These are phyloP conservation scores for Criorhina ranunculi DNA, from an alignment of 2,888 invertebrate genomes.

Conservation along the genomic window DNA sequence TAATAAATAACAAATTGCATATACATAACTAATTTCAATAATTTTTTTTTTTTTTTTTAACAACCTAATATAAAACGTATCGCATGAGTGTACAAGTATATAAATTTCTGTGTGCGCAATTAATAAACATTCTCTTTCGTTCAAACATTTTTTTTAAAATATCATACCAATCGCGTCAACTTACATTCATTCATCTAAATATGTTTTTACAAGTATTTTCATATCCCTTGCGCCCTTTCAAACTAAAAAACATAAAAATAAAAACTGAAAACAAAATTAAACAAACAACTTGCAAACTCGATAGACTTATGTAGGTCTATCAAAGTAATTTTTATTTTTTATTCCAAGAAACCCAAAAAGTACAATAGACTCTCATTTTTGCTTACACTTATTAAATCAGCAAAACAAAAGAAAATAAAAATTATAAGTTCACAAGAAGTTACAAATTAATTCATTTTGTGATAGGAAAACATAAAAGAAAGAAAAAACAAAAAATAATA, in stretches of 20 bases:
- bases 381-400: no score
- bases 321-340: conserved; percentile 19
- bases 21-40: conserved; percentile 19
- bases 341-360: conserved; percentile 15
- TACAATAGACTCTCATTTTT: neutral
- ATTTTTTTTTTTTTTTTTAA: conserved; percentile 10
- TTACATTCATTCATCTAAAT: conserved; percentile 57
- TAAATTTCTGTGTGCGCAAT: conserved; percentile 64
- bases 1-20: conserved; percentile 7
- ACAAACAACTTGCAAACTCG: conserved; percentile 1
- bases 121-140: conserved; percentile 34
- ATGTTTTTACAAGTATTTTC: conserved; percentile 32
- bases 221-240: conserved; percentile 69
- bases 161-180: conserved; percentile 44
- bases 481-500: neutral
- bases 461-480: conserved; percentile 1
- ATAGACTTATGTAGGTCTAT: conserved; percentile 6
- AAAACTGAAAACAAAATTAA: conserved; percentile 7
- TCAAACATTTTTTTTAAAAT: conserved; percentile 28
- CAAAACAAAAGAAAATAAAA: neutral
- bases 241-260: conserved; percentile 31
- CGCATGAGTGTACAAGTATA: conserved; percentile 28
- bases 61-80: conserved; percentile 30
- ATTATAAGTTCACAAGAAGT: neutral
- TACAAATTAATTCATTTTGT: conserved; percentile 6